A percentile compares a stretch with the other conserved stretches of the same genome.
Conservation (phyloP, 1,140 invertebrate species). For the Maconellicoccus hirsutus region DNA sequence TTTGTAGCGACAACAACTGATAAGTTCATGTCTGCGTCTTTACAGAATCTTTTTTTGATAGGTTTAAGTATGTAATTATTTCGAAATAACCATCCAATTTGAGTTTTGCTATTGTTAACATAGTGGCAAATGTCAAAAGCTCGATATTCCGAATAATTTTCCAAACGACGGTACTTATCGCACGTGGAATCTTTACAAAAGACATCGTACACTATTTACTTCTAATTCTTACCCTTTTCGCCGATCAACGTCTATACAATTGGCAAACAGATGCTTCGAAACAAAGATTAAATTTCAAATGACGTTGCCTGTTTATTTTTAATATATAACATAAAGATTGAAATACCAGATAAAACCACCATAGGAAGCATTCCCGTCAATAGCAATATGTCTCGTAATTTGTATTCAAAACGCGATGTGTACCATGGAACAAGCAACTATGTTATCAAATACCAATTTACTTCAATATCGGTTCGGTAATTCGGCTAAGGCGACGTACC, state of each 20-base stretch:
- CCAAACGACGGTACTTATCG: too few species aligned
- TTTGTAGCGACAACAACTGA: background rate
- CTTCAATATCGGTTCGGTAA: constrained; percentile 16
- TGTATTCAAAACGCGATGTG: constrained; percentile 13
- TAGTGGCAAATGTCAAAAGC: constrained; percentile 2
- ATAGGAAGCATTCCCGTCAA: background rate
- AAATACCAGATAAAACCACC: constrained; percentile 12
- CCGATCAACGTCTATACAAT: background rate
- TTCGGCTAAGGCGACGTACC: background rate
- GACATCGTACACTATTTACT: too few species aligned
- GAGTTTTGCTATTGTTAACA: background rate
- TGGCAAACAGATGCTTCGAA: background rate
- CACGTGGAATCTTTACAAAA: too few species aligned
- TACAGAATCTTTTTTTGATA: too few species aligned
- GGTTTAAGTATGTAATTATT: background rate
- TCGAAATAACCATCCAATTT: background rate
- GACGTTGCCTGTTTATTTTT: constrained; percentile 12
- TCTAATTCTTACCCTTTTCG: too few species aligned
- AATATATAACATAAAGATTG: constrained; percentile 21
- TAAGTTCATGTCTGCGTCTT: background rate
- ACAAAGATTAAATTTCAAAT: background rate
- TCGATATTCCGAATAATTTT: too few species aligned
- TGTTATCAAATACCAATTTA: constrained; percentile 22
- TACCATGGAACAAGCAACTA: constrained; percentile 4
- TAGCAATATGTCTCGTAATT: constrained; percentile 14